Percentiles rank a stretch among this genome's conserved stretches.
Evolutionary conservation across 2,797 vertebrate genomes (phyloP).

Genomic region (Melanotaenia nigrans): DNA sequence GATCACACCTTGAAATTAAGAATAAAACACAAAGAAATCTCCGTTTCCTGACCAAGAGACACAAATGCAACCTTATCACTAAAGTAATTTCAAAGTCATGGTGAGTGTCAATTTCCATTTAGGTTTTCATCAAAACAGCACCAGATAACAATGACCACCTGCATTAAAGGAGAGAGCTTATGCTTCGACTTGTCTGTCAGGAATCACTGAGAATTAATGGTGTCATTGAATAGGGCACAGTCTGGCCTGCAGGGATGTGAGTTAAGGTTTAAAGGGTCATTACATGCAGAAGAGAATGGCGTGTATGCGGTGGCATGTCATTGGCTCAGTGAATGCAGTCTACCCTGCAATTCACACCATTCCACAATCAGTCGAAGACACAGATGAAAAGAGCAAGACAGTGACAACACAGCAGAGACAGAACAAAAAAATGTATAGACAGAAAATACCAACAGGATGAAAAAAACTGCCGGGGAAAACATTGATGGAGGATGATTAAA

Average conservation of each 20-base stretch:
- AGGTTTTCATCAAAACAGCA: neutral
- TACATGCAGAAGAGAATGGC: slow-evolving; percentile 56
- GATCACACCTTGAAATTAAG: neutral
- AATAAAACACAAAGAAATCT: too few species aligned
- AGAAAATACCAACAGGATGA: slow-evolving; percentile 39
- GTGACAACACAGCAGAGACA: slow-evolving; percentile 42
- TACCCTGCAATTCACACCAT: slow-evolving; percentile 69
- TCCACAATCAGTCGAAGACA: slow-evolving; percentile 51
- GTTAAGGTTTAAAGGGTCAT: slow-evolving; percentile 43
- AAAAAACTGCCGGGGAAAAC: slow-evolving; percentile 53
- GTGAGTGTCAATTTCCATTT: neutral
- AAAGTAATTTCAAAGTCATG: neutral
- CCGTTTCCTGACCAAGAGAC: neutral
- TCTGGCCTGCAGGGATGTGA: slow-evolving; percentile 32
- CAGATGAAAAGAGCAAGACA: slow-evolving; percentile 64
- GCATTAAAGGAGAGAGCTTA: neutral
- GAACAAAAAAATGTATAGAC: slow-evolving; percentile 50
- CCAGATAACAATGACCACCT: neutral
- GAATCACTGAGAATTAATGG: slow-evolving; percentile 63
- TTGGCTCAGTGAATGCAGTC: slow-evolving; percentile 40
- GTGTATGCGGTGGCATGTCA: slow-evolving; percentile 55
- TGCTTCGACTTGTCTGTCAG: slow-evolving; percentile 63
- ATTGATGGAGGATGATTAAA: slow-evolving; percentile 81
- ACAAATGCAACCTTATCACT: too few species aligned
- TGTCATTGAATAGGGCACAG: slow-evolving; percentile 10